Evolutionary conservation across 2,113 vertebrate species (phyloP), one percentile per base, ranked within the genome.

Genomic region (Oplegnathus fasciatus): DNA sequence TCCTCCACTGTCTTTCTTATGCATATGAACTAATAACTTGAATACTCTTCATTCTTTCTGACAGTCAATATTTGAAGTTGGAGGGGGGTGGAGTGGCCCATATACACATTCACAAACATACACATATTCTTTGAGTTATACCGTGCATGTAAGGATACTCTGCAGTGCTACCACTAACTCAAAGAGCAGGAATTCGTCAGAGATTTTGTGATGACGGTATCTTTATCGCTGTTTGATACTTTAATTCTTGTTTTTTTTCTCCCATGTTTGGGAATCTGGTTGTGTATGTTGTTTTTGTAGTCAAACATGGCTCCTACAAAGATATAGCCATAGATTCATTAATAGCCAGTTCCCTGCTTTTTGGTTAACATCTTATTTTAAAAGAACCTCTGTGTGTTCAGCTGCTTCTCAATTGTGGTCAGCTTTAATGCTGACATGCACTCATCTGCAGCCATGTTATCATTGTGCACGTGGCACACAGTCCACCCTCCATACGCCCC

Each of bases 11-110:
- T 89, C 88, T 90, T 88, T 89, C 84, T 80, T 87, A 87, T 92
- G 88, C 87, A 93, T 91, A 90, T 90, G 86, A 87, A 92, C 24
- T 84, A 89, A 86, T 88, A 77, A 89, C 57, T 28, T 68, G 81
- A 75, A 71, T 70, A 75, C 3, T 62, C 84, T 34, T 89, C 86
- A 88, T 68, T 84, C 78, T 79, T 68, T 60, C 57, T 91, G 90
- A 89, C 91, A 89, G 84, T 90, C 81, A 89, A 60, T 89, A 90
- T 93, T 88, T 90, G 67, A 92, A 84, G 84, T 76, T 44, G 9
- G 73, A 83, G 42, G 54, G 46, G 74, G 61, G 42, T 67, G 64
- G 64, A 73, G 24, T 44, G 17, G 24, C 30, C 34, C 58, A 78
- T 61, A 46, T 11, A 71, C 30, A 81, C 46, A 83, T 64, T 55